Conservation (phyloP, 2,797 vertebrate genomes). For the Acipenser ruthenus region DNA sequence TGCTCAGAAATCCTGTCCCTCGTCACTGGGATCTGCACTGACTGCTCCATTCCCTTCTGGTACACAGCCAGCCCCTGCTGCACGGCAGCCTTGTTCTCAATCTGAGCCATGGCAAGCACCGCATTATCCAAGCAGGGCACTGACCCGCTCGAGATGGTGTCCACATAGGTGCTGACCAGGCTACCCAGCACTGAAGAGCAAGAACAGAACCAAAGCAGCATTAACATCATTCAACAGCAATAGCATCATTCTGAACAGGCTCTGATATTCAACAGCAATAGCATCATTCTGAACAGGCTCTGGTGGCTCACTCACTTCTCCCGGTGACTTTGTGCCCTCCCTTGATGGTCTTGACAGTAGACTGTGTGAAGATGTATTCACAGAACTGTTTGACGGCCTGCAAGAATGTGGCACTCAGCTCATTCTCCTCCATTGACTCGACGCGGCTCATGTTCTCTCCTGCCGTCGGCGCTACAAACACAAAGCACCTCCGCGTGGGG, state of each 20-base stretch:
- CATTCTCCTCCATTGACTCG: conserved; percentile 27
- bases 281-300: not conserved
- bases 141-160: conserved; percentile 33
- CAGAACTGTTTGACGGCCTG: conserved; percentile 25
- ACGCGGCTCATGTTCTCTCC: conserved; percentile 26
- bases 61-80: conserved; percentile 29
- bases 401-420: conserved; percentile 26
- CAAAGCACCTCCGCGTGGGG: conserved; percentile 48
- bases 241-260: too few species aligned
- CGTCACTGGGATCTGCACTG: conserved; percentile 25
- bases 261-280: too few species aligned
- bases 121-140: conserved; percentile 42
- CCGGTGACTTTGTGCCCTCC: conserved; percentile 35
- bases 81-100: conserved; percentile 37
- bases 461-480: conserved; percentile 38
- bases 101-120: conserved; percentile 33
- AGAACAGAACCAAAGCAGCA: not conserved
- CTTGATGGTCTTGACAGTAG: conserved; percentile 35
- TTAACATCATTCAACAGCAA: not conserved
- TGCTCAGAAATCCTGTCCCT: conserved; percentile 26
- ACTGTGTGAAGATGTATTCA: conserved; percentile 22
- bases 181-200: conserved; percentile 34
- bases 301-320: conserved; percentile 26
- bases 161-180: too few species aligned
- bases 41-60: conserved; percentile 31